phyloP scores from a whole-genome alignment of 2,797 vertebrate genomes.

The Astyanax mexicanus region DNA sequence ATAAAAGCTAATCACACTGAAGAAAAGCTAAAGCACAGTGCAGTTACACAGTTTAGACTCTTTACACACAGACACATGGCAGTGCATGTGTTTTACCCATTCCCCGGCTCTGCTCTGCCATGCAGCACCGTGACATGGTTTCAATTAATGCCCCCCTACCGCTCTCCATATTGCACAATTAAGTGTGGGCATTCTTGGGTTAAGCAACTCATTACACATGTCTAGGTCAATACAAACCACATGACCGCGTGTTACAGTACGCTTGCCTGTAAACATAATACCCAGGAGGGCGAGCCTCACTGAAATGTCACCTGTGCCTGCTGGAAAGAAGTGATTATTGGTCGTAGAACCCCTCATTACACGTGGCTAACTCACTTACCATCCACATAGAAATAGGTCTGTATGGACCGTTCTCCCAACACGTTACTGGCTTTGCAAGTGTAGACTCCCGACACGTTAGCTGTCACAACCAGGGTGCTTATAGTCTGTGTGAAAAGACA shows the following conservation, averaged over 20 bases:
- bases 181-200: conserved; percentile 69
- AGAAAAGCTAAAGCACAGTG: conserved; percentile 54
- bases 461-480: conserved; percentile 79
- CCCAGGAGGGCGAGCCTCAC: background rate
- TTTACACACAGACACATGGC: conserved; percentile 71
- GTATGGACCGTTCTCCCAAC: conserved; percentile 67
- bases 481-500: conserved; percentile 74
- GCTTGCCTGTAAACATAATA: conserved; percentile 46
- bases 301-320: background rate
- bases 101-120: conserved; percentile 60
- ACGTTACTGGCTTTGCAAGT: conserved; percentile 82
- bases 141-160: conserved; percentile 77
- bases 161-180: conserved; percentile 73
- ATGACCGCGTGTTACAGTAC: background rate
- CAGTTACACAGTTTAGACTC: conserved; percentile 64
- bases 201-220: conserved; percentile 65
- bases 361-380: conserved; percentile 76
- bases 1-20: conserved; percentile 61
- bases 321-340: conserved; percentile 1
- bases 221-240: conserved; percentile 59
- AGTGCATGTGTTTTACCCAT: conserved; percentile 67
- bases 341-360: background rate
- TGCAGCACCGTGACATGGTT: conserved; percentile 73
- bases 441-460: conserved; percentile 81
- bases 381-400: conserved; percentile 80